phyloP scores from a whole-genome alignment of 2,797 vertebrate genomes.

The Tympanoctomys barrerae region DNA sequence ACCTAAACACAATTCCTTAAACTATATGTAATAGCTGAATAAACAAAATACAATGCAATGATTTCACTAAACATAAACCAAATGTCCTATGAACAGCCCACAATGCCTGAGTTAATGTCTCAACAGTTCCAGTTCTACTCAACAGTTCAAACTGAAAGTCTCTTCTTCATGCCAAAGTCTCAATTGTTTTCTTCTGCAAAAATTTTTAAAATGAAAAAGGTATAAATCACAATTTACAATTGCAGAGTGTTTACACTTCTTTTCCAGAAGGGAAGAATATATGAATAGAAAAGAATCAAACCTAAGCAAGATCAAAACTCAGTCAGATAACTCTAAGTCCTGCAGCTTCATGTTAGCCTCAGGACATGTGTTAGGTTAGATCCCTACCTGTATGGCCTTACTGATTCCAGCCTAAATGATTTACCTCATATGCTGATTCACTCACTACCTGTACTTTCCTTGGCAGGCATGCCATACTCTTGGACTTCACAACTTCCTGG shows the following conservation, averaged over 20 bases:
- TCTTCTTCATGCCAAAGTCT: neutral
- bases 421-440: neutral
- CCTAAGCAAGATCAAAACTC: neutral
- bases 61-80: neutral
- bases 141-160: neutral
- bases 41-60: neutral
- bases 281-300: neutral
- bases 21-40: neutral
- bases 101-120: neutral
- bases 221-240: neutral
- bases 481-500: neutral
- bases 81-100: neutral
- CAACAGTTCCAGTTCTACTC: neutral
- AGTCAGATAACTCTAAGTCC: neutral
- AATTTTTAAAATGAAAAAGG: neutral
- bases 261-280: neutral
- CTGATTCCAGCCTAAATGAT: neutral
- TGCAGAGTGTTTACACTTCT: neutral
- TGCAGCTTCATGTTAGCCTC: neutral
- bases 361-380: neutral
- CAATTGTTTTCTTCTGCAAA: neutral
- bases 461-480: neutral
- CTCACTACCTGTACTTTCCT: neutral
- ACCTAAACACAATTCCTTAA: neutral
- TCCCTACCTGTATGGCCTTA: neutral